Evolutionary conservation across 2,888 invertebrate species (phyloP), one percentile per base, ranked within the genome.

Genomic region (Synanthedon andrenaeformis): DNA sequence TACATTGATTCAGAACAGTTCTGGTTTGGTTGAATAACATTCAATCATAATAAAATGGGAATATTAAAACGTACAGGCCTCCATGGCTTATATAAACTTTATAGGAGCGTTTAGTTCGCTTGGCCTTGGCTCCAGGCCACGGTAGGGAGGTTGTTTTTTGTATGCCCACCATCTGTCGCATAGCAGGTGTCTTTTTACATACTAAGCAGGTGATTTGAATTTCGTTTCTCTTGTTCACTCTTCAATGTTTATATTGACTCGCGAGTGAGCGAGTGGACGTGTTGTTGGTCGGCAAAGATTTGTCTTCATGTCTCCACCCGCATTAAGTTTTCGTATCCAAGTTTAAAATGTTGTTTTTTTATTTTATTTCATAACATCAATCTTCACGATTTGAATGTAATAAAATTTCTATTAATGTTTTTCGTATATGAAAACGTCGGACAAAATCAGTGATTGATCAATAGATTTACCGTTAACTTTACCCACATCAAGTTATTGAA

Each of bases 171-270:
- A 85, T 83, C 82, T 86, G 86, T 73, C 76, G 77, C 61, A 19
- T 56, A 61, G 81, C 86, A 86, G 85, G 86, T 86, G 86, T 76
- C 71, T 68, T 66, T 76, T 76, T 80, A 78, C 79, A 81, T 80
- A 77, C 67, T 72, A 78, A 85, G 77, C 86, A 86, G 85, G 84
- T 86, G 84, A 78, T 80, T 80, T 77, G 64, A 74, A 79, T 76
- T 23, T 76, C 72, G 72, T 72, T 71, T 73, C 73, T 69, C 69
- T 71, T 63, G 62, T 61, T 67, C 57, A 51, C 50, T 56, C 52
- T 58, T 56, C 52, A 14, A 55, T 51, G 51, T 56, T 57, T 60
- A 52, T 55, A 23, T 17, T 17, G 49, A 17, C 17, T 49, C 13
- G 23, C 11, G 13, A 17, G 14, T 19, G 23, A 49, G 19, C 12